A percentile compares a stretch with the other conserved stretches of the same genome.
These are phyloP conservation scores for Bombus terrestris DNA, from an alignment of 1,140 invertebrate species.

Conservation along the genomic window DNA sequence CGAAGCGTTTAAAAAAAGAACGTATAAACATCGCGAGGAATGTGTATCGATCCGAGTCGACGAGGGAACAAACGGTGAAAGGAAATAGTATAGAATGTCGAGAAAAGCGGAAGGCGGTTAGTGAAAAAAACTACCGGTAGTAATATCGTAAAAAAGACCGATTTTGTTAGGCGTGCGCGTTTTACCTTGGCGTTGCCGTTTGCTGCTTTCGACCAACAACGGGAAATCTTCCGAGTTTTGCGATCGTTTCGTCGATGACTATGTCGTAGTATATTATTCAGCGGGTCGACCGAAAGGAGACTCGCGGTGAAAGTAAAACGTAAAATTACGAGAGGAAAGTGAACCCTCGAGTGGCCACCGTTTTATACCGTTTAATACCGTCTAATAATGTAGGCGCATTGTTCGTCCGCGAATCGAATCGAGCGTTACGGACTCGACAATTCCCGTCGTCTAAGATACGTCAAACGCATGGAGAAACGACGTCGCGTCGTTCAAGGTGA, in stretches of 20 bases:
- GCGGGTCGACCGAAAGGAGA: constrained; percentile 43
- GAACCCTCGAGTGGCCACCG: constrained; percentile 51
- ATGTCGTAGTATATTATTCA: constrained; percentile 26
- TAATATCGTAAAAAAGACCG: background rate
- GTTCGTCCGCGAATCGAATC: background rate
- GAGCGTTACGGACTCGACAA: fast-evolving
- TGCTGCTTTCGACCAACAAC: background rate
- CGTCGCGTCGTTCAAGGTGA: too few species aligned
- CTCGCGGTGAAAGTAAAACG: constrained; percentile 69
- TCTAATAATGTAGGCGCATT: background rate
- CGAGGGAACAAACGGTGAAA: background rate
- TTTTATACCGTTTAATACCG: too few species aligned
- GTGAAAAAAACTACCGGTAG: background rate
- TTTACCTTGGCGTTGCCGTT: background rate
- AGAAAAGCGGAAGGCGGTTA: background rate
- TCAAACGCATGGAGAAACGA: too few species aligned
- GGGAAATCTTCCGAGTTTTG: background rate
- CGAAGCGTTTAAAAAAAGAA: background rate
- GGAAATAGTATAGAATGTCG: too few species aligned
- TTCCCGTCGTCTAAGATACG: background rate
- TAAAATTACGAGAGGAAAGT: constrained; percentile 71
- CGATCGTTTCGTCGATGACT: background rate
- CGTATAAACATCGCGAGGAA: background rate
- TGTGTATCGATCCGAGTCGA: background rate
- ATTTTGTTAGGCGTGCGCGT: background rate